Evolutionary conservation across 2,797 vertebrate genomes (phyloP), one percentile per base, ranked within the genome.

Genomic region (Cuculus canorus): DNA sequence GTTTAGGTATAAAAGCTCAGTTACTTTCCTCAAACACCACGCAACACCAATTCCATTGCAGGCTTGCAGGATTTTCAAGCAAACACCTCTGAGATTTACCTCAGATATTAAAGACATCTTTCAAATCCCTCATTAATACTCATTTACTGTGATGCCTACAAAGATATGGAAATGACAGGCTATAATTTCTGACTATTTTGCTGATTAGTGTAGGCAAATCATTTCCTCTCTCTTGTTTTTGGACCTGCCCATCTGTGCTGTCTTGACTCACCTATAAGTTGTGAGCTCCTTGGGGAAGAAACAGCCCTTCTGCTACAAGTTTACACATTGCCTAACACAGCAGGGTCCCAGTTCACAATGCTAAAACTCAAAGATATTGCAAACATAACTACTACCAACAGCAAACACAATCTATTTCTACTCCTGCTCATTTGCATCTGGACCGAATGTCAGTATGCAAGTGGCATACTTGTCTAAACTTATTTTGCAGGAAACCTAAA

Each of bases 181-280:
- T 68, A 59, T 45, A 82, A 90, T 93, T 92, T 86, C 86, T 66
- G 47, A 76, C 28, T 53, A 70, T 79, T 92, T 76, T 77, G 56
- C 50, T 95, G 86, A 93, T 93, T 88, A 85, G 60, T 70, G 64
- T 10, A 84, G 68, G 71, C 83, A 93, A 76, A 90, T 82, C 13
- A 73, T 82, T 91, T 82, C 56, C 16, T 63, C 45, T 91, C 48
- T 91, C 64, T 28, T 69, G 45, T 75, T 52, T 88, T 59, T 84
- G 41, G 66, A 73, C 70, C 75, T 11, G 2, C 78, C 64, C 22
- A 81, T 91, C 77, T 90, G 69, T 76, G 59, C 39, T 79, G 33
- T 76, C 16, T 4, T 60, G 77, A 48, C 39, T 80, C 83, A 83
- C 32, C 37, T 54, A 52, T 30, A 70, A 84, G 37, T 13, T 77